Conservation (phyloP, 2,797 vertebrate genomes). For the Pseudochaenichthys georgianus region DNA sequence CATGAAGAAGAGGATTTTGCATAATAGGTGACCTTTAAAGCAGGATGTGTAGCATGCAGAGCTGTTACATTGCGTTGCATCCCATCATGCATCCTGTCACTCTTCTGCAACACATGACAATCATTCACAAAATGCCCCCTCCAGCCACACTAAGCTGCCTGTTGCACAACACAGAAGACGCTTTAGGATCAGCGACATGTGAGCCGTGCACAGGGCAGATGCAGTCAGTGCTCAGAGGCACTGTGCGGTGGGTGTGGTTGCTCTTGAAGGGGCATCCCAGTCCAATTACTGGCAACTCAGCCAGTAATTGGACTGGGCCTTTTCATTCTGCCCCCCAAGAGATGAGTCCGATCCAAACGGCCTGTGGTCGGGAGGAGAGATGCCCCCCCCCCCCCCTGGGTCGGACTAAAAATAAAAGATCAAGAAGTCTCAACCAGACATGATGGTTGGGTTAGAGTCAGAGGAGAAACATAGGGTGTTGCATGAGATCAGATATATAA, state of each 20-base stretch:
- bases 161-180: slow-evolving; percentile 49
- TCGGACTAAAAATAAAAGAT: slow-evolving; percentile 74
- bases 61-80: slow-evolving; percentile 27
- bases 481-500: slow-evolving; percentile 33
- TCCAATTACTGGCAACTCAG: slow-evolving; percentile 36
- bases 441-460: slow-evolving; percentile 64
- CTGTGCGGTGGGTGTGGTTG: slow-evolving; percentile 60
- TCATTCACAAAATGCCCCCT: slow-evolving; percentile 8
- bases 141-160: neutral
- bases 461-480: slow-evolving; percentile 30
- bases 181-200: slow-evolving; percentile 18
- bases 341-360: slow-evolving; percentile 67
- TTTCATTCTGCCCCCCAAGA: slow-evolving; percentile 57
- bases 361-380: slow-evolving; percentile 54
- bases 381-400: slow-evolving; percentile 27
- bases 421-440: slow-evolving; percentile 65
- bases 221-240: slow-evolving; percentile 43
- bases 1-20: no score
- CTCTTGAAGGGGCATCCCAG: slow-evolving; percentile 43
- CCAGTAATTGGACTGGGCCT: slow-evolving; percentile 70
- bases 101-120: slow-evolving; percentile 23
- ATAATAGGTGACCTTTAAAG: neutral
- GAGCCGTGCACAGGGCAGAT: slow-evolving; percentile 30
- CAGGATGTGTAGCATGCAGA: neutral
- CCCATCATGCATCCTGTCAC: neutral